phyloP scores from a whole-genome alignment of 2,797 vertebrate species.

The Tolypeutes matacus region DNA sequence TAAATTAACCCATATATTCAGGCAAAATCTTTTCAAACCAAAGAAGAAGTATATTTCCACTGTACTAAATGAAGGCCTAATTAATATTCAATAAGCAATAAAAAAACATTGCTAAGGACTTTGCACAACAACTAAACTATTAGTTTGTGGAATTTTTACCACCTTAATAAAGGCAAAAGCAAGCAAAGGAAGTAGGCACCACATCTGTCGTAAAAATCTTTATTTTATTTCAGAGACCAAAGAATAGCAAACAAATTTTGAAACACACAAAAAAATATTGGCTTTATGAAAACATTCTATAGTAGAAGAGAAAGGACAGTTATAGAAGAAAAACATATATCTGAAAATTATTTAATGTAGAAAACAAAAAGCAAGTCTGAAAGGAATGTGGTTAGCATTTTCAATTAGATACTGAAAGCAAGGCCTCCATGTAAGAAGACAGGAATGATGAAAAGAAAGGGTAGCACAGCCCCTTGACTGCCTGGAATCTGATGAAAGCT shows the following conservation, averaged over 20 bases:
- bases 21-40: background rate
- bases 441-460: too few relatives aligned
- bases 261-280: background rate
- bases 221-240: background rate
- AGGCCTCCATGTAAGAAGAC: background rate
- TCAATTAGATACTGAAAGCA: background rate
- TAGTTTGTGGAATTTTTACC: background rate
- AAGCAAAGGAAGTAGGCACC: background rate
- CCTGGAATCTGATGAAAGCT: too few relatives aligned
- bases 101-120: background rate
- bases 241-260: background rate
- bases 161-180: background rate
- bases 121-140: background rate
- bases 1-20: background rate
- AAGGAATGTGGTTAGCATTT: background rate
- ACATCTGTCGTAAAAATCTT: background rate
- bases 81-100: background rate
- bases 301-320: background rate
- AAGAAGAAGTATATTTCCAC: background rate
- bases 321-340: background rate
- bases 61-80: background rate
- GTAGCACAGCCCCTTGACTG: too few relatives aligned
- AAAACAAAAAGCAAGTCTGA: background rate
- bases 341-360: background rate
- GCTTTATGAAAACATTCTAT: background rate